Base-by-base conservation (phyloP, 2,888 invertebrate species). In the Calliscelio sp. region DNA sequence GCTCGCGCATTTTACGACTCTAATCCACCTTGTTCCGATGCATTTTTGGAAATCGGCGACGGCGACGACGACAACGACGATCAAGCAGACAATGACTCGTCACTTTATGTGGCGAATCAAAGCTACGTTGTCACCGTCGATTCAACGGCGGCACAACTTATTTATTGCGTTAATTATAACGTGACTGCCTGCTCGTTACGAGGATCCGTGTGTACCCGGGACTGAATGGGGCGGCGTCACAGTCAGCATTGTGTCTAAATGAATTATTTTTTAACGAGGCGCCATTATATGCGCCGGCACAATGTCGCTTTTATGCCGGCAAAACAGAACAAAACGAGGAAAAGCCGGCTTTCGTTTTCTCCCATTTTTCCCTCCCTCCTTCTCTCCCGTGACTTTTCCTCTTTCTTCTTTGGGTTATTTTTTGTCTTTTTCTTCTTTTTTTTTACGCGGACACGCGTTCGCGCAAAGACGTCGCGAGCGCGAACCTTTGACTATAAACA, bases 1-100 rank as follows among this genome's bases (percentile, higher is more conserved):
- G 95, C 94, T 95, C 94, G 94, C 94, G 95, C 96, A 96, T 96
- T 93, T 93, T 94, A 93, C 93, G 93, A 92, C 89, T 90, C 87
- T 91, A 93, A 91, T 77, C 74, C 70, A 85, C 77, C 92, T 89
- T 88, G 85, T 83, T 85, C 57, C 61, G 78, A 79, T 78, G 81
- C 85, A 85, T 86, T 55, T 79, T 68, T 68, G 86, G 81, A 82
- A 85, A 44, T 22, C 79, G 66, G 38, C 80, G 82, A 68, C 79
- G 79, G 20, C 77, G 77, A 14, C 84, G 80, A 77, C 82, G 82
- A 20, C 61, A 57, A 25, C 66, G 53, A 46, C 81, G 81, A 74
- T 81, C 66, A 51, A 55, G 41, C 35, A 41, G 73, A 80, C 73
- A 80, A 80, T 73, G 80, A 55, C 28, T 73, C 73, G 80, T 66